phyloP scores from a whole-genome alignment of 64 coral and sea anemone genomes.

The Montipora foliosa region DNA sequence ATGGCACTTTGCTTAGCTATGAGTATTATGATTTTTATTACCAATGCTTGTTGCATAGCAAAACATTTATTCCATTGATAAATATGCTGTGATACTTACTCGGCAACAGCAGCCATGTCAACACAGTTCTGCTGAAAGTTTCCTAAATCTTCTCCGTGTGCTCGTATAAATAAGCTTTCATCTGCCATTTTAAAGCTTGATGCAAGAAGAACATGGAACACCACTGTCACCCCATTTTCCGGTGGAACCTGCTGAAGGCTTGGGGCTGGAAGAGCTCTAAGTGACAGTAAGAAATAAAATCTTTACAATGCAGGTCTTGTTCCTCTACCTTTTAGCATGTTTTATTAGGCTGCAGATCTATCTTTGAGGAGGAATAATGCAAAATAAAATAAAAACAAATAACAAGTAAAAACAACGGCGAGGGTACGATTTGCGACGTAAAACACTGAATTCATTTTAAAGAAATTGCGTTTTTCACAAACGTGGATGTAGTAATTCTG shows the following conservation, averaged over 20 bases:
- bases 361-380: no score
- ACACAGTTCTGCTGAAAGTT: neutral
- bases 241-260: neutral
- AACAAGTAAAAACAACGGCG: no score
- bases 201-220: slow-evolving; percentile 15
- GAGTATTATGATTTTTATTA: no score
- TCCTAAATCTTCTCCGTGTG: neutral
- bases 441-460: no score
- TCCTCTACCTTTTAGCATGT: no score
- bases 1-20: no score
- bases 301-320: no score
- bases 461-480: no score
- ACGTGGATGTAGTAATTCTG: neutral
- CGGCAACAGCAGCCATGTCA: neutral
- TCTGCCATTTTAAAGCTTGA: slow-evolving; percentile 16
- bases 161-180: neutral
- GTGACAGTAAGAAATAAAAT: neutral
- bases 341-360: no score
- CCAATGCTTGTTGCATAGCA: neutral
- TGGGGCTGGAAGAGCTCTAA: neutral
- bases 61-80: neutral
- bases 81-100: no score
- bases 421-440: no score
- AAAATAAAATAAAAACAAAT: no score
- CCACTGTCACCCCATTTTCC: neutral